A percentile compares a stretch with the other conserved stretches of the same genome.
Conservation (phyloP, 1,140 invertebrate genomes). For the Caenorhabditis latens region DNA sequence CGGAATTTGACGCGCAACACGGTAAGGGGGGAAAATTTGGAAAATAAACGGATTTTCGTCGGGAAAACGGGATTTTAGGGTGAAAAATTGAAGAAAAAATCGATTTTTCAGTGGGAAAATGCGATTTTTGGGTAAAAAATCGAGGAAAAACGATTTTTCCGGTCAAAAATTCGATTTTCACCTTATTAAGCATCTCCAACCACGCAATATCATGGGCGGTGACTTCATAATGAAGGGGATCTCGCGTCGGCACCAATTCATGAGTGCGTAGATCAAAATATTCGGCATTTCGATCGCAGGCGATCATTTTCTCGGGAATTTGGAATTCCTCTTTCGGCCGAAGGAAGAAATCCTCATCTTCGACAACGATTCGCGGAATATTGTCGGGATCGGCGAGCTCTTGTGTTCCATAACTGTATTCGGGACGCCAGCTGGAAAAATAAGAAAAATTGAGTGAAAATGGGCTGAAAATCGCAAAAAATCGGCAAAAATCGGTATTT, state of each 20-base stretch:
- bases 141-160: neutral
- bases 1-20: neutral
- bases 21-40: too few relatives aligned
- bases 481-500: neutral
- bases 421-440: neutral
- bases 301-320: neutral
- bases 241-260: neutral
- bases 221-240: neutral
- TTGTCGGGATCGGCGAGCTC: slow-evolving; percentile 1
- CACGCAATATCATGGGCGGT: neutral
- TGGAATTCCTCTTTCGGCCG: neutral
- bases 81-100: neutral
- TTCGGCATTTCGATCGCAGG: neutral
- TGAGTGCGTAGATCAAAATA: neutral
- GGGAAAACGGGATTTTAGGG: too few relatives aligned
- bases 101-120: neutral
- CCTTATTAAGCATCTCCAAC: neutral
- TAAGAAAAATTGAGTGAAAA: neutral
- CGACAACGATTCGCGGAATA: neutral
- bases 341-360: slow-evolving; percentile 3
- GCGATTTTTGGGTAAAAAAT: too few relatives aligned
- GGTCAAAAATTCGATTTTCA: neutral
- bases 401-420: slow-evolving; percentile 8
- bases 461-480: too few relatives aligned
- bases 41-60: too few relatives aligned